A percentile compares a stretch with the other conserved stretches of the same genome.
Conservation (phyloP, 2,888 invertebrate species). For the Myathropa florea region DNA sequence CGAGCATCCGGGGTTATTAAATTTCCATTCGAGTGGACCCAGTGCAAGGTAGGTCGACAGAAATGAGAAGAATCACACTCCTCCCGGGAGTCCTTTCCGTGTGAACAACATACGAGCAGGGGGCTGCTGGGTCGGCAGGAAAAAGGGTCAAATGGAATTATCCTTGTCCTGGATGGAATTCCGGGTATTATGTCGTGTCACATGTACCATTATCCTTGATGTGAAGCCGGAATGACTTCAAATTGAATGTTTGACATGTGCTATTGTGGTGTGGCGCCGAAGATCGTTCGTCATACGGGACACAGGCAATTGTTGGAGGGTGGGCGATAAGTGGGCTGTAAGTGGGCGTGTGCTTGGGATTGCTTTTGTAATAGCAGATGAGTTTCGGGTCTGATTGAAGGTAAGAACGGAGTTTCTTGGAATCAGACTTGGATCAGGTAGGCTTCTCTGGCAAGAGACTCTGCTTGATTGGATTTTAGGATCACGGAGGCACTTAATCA, state of each 20-base stretch:
- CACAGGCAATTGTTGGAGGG: neutral
- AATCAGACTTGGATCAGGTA: too few relatives aligned
- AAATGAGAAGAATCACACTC: neutral
- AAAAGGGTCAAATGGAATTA: constrained; percentile 59
- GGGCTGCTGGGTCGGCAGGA: neutral
- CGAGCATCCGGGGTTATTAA: neutral
- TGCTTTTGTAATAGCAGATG: too few relatives aligned
- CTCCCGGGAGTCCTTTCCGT: neutral
- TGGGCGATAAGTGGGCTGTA: too few relatives aligned
- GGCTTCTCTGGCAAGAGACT: too few relatives aligned
- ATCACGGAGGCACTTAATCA: too few relatives aligned
- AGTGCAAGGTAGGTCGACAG: neutral
- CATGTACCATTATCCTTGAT: neutral
- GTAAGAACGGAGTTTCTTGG: too few relatives aligned
- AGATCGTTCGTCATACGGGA: neutral
- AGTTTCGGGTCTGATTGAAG: too few relatives aligned
- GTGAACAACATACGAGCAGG: neutral
- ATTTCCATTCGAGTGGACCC: neutral
- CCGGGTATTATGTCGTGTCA: constrained; percentile 16
- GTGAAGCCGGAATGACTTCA: neutral
- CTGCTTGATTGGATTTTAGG: too few relatives aligned
- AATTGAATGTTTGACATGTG: neutral
- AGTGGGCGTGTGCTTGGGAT: too few relatives aligned
- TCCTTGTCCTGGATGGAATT: constrained; percentile 30
- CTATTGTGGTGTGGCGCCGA: neutral